Conservation (phyloP, 2,797 vertebrate genomes). For the Carapus acus region DNA sequence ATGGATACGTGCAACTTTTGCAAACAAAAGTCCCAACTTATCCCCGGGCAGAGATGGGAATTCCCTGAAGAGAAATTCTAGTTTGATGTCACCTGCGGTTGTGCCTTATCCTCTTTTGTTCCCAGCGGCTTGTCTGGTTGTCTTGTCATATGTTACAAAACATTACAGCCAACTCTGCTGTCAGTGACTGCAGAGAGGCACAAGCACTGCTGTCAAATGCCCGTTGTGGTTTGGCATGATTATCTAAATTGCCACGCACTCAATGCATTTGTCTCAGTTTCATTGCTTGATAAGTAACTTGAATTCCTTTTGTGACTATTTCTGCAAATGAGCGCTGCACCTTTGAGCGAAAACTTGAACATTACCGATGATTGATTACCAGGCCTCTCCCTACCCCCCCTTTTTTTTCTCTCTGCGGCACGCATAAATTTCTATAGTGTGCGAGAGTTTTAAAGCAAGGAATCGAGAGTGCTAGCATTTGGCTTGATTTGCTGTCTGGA, state of each 20-base stretch:
- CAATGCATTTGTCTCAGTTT: constrained; percentile 32
- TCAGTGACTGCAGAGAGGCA: constrained; percentile 32
- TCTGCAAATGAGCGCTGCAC: constrained; percentile 11
- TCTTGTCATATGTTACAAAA: no score
- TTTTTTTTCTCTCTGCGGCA: constrained; percentile 17
- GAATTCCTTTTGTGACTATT: constrained; percentile 18
- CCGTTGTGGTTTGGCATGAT: constrained; percentile 49
- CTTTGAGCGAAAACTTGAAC: constrained; percentile 6
- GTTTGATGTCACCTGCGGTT: constrained; percentile 41
- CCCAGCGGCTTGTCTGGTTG: constrained; percentile 33
- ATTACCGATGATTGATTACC: constrained; percentile 37
- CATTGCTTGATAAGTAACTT: constrained; percentile 25
- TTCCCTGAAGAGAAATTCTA: constrained; percentile 24
- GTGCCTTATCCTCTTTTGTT: constrained; percentile 33
- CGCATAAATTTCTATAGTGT: constrained; percentile 41
- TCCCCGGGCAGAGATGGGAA: constrained; percentile 27
- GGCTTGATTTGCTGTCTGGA: constrained; percentile 65
- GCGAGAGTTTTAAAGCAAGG: constrained; percentile 54
- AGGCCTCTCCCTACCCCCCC: constrained; percentile 24
- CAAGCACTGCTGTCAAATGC: constrained; percentile 38
- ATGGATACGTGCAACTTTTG: constrained; percentile 42
- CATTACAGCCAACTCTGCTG: constrained; percentile 37
- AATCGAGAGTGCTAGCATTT: constrained; percentile 65
- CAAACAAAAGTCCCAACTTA: constrained; percentile 36
- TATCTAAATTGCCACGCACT: constrained; percentile 48